These are phyloP conservation scores for Eupithecia subfuscata DNA, from an alignment of 2,888 invertebrate species.

Conservation along the genomic window DNA sequence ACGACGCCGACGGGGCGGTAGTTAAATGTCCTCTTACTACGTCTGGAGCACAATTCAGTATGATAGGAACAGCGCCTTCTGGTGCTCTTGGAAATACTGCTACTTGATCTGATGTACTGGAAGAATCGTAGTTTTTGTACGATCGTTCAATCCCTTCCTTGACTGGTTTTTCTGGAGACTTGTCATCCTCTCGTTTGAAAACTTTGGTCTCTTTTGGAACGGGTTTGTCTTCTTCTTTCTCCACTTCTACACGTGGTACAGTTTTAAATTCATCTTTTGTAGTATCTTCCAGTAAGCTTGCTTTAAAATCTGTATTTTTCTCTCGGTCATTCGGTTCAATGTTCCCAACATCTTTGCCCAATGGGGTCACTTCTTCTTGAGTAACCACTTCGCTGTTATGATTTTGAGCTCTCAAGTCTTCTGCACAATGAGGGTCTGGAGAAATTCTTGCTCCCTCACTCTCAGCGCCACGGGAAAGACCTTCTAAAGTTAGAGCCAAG, in stretches of 20 bases:
- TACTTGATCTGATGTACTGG: slow-evolving; percentile 5
- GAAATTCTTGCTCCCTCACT: background rate
- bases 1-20: slow-evolving; percentile 14
- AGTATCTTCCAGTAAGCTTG: background rate
- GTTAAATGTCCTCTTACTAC: slow-evolving; percentile 49
- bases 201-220: background rate
- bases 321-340: background rate
- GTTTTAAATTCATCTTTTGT: background rate
- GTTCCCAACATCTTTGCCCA: background rate
- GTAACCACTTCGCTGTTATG: slow-evolving; percentile 3
- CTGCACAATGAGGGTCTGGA: slow-evolving; percentile 4
- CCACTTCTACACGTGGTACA: background rate
- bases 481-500: background rate
- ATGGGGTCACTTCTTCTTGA: background rate
- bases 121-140: slow-evolving; percentile 8
- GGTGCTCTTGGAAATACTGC: slow-evolving; percentile 24
- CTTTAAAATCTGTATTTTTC: slow-evolving; percentile 8
- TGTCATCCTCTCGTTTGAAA: background rate
- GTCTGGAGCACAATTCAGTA: slow-evolving; percentile 54
- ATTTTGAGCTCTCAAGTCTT: slow-evolving; percentile 16
- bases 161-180: background rate
- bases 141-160: slow-evolving; percentile 16
- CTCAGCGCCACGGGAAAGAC: slow-evolving; percentile 18
- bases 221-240: slow-evolving; percentile 2
- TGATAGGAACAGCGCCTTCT: slow-evolving; percentile 44